Evolutionary conservation across 2,113 vertebrate species (phyloP).

Genomic region (Clarias magur): DNA sequence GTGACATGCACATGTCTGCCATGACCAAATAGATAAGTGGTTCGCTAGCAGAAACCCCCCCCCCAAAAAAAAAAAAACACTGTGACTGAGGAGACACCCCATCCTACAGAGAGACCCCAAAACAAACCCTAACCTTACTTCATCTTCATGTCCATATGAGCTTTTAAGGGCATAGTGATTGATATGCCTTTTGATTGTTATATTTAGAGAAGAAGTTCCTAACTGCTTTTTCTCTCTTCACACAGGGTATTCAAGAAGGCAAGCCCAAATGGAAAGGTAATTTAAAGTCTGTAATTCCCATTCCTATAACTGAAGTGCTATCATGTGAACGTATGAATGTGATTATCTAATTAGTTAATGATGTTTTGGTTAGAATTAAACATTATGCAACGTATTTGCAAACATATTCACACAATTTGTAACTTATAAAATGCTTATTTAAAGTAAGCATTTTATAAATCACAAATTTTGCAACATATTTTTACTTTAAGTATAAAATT

Average conservation of each 20-base stretch:
- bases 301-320: too few relatives aligned
- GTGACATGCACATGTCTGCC: not conserved
- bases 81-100: not conserved
- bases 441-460: not conserved
- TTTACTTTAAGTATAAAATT: not conserved
- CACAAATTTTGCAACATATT: not conserved
- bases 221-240: slow-evolving; percentile 39
- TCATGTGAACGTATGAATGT: not conserved
- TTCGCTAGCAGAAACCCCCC: not conserved
- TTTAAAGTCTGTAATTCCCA: not conserved
- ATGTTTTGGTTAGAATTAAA: not conserved
- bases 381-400: not conserved
- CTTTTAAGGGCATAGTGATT: not conserved
- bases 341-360: not conserved
- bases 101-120: not conserved
- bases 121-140: not conserved
- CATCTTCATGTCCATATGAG: not conserved
- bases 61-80: not conserved
- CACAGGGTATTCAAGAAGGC: slow-evolving; percentile 88
- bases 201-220: not conserved
- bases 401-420: not conserved
- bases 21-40: not conserved
- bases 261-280: slow-evolving; percentile 83
- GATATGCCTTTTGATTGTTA: not conserved
- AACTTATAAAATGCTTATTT: not conserved